Evolutionary conservation across 2,797 vertebrate species (phyloP).

Genomic region (Trachurus trachurus): DNA sequence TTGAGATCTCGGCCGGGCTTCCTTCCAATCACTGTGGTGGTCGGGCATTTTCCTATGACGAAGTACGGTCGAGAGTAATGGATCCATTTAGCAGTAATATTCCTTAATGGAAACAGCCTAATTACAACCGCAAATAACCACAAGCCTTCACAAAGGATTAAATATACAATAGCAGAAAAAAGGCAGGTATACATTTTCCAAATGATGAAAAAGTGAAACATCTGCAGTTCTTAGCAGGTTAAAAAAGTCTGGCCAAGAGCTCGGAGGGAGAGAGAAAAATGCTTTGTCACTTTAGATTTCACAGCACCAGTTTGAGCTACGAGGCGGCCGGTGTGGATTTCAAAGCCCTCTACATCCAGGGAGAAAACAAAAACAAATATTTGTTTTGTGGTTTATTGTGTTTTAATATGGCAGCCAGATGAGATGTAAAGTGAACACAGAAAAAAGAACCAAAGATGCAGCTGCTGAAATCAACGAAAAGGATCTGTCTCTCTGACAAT

Average conservation of each 20-base stretch:
- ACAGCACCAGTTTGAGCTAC: constrained; percentile 72
- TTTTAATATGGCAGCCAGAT: constrained; percentile 77
- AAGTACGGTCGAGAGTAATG: constrained; percentile 75
- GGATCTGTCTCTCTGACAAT: constrained; percentile 56
- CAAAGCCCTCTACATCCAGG: constrained; percentile 73
- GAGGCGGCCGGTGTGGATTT: constrained; percentile 77
- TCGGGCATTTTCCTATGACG: constrained; percentile 75
- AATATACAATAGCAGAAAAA: constrained; percentile 77
- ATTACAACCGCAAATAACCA: constrained; percentile 83
- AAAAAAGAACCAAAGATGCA: constrained; percentile 44
- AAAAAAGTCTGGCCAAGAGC: constrained; percentile 49
- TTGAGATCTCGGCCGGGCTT: constrained; percentile 57
- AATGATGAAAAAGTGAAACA: constrained; percentile 83
- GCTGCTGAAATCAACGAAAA: constrained; percentile 70
- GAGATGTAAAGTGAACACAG: constrained; percentile 74
- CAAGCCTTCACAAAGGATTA: constrained; percentile 84
- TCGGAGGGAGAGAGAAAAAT: constrained; percentile 70
- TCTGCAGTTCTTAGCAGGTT: constrained; percentile 80
- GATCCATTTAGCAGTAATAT: constrained; percentile 83
- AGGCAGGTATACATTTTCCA: constrained; percentile 80
- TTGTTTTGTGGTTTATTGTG: constrained; percentile 82
- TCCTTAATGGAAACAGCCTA: constrained; percentile 86
- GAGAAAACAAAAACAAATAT: constrained; percentile 84
- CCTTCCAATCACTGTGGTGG: constrained; percentile 65
- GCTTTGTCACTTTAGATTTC: constrained; percentile 86